phyloP scores from a whole-genome alignment of 1,140 invertebrate species.

The Saccostrea glomerata region DNA sequence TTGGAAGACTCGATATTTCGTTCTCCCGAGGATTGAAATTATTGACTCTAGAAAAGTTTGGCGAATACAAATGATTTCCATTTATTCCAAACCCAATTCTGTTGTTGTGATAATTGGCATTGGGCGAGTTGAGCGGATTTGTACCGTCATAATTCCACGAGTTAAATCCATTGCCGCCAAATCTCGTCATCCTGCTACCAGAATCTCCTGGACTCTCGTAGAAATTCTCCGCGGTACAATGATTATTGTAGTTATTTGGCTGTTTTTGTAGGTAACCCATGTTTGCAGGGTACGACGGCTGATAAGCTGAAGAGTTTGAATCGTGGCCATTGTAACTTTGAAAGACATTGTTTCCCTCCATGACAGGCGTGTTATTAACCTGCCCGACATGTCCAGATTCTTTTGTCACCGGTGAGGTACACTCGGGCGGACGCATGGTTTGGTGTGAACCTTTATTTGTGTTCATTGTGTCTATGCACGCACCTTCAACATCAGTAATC shows the following conservation, averaged over 20 bases:
- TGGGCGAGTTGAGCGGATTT: background rate
- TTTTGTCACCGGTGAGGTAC: background rate
- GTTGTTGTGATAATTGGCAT: conserved; percentile 26
- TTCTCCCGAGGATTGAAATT: conserved; percentile 32
- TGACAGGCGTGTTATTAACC: conserved; percentile 15
- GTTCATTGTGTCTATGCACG: conserved; percentile 18
- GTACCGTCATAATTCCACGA: conserved; percentile 37
- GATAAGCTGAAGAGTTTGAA: conserved; percentile 16
- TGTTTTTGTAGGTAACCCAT: conserved; percentile 24
- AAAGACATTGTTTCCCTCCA: conserved; percentile 30
- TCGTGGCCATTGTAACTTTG: conserved; percentile 29
- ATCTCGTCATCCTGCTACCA: background rate
- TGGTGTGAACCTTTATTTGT: conserved; percentile 6
- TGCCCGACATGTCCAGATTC: background rate
- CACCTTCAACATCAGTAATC: conserved; percentile 5
- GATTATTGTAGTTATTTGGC: background rate
- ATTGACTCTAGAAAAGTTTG: conserved; percentile 38
- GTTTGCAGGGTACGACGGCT: background rate
- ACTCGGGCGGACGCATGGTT: conserved; percentile 8
- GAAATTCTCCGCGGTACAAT: conserved; percentile 8
- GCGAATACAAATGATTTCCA: conserved; percentile 42
- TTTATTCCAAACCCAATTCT: conserved; percentile 37
- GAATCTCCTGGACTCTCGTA: conserved; percentile 10
- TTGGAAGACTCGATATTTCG: conserved; percentile 12
- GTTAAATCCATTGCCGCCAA: conserved; percentile 35